Percentiles rank a stretch among this genome's conserved stretches.
Conservation (phyloP, 2,888 invertebrate species). For the Sclerodermus sp. region DNA sequence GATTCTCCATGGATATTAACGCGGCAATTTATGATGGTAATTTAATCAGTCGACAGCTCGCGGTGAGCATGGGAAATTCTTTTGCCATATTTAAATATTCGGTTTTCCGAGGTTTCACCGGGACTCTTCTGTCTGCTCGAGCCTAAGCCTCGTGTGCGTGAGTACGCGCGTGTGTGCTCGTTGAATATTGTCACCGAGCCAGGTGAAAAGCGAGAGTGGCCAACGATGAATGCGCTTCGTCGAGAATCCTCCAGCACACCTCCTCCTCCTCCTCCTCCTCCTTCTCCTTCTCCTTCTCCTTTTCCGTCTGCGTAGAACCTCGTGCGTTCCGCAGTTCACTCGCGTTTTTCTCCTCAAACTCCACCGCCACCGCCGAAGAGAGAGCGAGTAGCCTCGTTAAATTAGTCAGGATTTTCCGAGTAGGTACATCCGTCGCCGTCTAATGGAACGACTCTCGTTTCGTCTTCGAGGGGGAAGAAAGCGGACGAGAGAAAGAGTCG, state of each 20-base stretch:
- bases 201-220: constrained; percentile 36
- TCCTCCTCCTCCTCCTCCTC: too few species aligned
- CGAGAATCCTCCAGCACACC: constrained; percentile 13
- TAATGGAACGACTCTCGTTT: constrained; percentile 21
- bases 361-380: too few species aligned
- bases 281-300: too few species aligned
- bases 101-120: constrained; percentile 7
- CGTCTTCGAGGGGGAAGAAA: constrained; percentile 1
- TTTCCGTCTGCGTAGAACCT: neutral
- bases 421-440: too few species aligned
- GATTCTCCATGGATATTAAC: too few species aligned
- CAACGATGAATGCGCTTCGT: constrained; percentile 4
- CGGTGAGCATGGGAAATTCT: too few species aligned
- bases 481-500: neutral
- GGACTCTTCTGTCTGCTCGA: neutral
- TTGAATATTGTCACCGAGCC: constrained; percentile 23
- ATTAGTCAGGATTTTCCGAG: too few species aligned
- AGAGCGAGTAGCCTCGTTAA: constrained; percentile 33
- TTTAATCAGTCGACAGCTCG: too few species aligned
- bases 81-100: too few species aligned
- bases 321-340: neutral
- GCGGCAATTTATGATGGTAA: too few species aligned
- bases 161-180: constrained; percentile 2
- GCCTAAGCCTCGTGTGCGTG: too few species aligned
- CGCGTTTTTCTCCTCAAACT: too few species aligned